These are phyloP conservation scores for Falco columbarius DNA, from an alignment of 2,797 vertebrate species.

Conservation along the genomic window DNA sequence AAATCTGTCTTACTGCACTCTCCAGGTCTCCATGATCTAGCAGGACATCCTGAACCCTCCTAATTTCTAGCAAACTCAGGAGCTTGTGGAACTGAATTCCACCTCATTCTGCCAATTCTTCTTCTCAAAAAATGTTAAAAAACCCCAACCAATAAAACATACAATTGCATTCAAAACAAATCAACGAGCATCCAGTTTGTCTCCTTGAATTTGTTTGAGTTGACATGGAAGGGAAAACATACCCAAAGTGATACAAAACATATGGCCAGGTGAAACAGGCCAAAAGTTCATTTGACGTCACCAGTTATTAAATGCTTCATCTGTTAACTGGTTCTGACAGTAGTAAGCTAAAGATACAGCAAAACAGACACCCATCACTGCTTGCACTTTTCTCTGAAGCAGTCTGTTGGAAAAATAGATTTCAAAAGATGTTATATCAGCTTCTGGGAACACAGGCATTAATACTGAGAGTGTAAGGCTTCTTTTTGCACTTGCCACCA, in stretches of 20 bases:
- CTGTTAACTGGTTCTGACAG: slow-evolving; percentile 7
- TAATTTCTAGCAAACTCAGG: neutral
- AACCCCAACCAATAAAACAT: neutral
- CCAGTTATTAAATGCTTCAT: neutral
- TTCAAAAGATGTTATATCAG: neutral
- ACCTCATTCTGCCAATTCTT: neutral
- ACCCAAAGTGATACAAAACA: neutral
- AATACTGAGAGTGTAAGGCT: neutral
- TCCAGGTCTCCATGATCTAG: neutral
- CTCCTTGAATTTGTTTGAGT: neutral
- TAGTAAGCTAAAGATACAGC: neutral
- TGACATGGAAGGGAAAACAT: neutral
- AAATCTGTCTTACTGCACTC: neutral
- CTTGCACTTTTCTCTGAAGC: neutral
- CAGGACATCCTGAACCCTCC: neutral
- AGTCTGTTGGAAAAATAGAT: neutral
- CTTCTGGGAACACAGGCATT: neutral
- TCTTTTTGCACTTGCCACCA: neutral
- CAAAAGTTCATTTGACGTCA: neutral
- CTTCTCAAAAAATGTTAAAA: neutral
- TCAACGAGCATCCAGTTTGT: neutral
- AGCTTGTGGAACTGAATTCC: neutral
- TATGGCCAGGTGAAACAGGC: neutral
- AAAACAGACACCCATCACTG: neutral
- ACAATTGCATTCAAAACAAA: neutral